These are phyloP conservation scores for Lordiphosa collinella DNA, from an alignment of 1,140 invertebrate species.

Conservation along the genomic window DNA sequence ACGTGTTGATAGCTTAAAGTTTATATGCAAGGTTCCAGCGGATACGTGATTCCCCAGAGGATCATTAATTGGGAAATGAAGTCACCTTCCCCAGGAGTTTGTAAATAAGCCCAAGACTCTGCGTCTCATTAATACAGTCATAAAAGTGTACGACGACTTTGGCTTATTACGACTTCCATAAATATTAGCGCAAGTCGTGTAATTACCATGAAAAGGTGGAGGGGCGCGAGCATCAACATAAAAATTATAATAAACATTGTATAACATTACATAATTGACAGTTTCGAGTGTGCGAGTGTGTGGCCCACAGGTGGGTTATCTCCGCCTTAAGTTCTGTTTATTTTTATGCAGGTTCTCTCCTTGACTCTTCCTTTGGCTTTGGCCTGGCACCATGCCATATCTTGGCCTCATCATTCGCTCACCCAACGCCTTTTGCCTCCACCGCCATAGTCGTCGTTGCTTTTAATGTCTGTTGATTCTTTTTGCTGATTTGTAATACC, in stretches of 20 bases:
- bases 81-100: conserved; percentile 4
- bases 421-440: conserved; percentile 11
- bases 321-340: conserved; percentile 47
- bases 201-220: conserved; percentile 30
- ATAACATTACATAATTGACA: conserved; percentile 64
- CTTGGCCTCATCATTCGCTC: conserved; percentile 29
- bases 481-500: conserved; percentile 61
- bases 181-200: conserved; percentile 61
- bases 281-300: conserved; percentile 34
- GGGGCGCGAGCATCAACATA: conserved; percentile 28
- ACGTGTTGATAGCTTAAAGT: conserved; percentile 55
- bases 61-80: conserved; percentile 39
- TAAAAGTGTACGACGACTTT: conserved; percentile 50
- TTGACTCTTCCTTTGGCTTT: conserved; percentile 23
- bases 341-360: conserved; percentile 42
- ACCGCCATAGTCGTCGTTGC: conserved; percentile 7
- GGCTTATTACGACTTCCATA: conserved; percentile 54
- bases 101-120: conserved; percentile 9
- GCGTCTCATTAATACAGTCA: conserved; percentile 57
- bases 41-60: conserved; percentile 38
- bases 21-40: conserved; percentile 7
- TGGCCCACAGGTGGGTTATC: conserved; percentile 26
- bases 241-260: conserved; percentile 66
- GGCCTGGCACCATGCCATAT: conserved; percentile 47
- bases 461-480: conserved; percentile 61